Base-by-base conservation (phyloP, 2,888 invertebrate species). In the Scaptomyza tumidula region DNA sequence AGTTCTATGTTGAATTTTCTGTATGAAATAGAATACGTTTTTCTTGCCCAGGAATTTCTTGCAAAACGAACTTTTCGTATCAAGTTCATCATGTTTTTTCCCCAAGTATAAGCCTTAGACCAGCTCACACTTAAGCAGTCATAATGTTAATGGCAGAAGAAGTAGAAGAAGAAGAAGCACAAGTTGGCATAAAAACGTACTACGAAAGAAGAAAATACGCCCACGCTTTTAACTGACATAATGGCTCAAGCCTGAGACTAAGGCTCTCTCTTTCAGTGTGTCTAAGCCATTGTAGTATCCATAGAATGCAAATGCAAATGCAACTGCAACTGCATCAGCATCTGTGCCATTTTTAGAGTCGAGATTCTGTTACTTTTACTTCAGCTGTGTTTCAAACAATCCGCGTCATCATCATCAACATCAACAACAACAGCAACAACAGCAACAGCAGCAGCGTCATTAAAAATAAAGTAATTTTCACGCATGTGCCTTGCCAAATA, bases 401-500 rank as follows among this genome's bases (percentile, higher is more conserved):
- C 56, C 9, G 53, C 57, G 1, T 44, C 48, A 29, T 59, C 67
- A 31, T 52, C 39, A 43, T 9, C 33, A 10, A 3, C 33, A 6
- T 54, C 37, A 41, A 35, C 43, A n/a, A 39, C 58, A 35, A 52
- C 53, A n/a, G 49, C 63, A 50, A 59, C 71, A 44, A n/a, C 43
- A n/a, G 44, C 58, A 35, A 52, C 53, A n/a, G 49, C 63, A 50
- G 61, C 71, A 44, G 41, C 62, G 77, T 89, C 89, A 89, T 83
- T 83, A 87, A 89, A 88, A 86, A 89, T 88, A 84, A 86, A 89
- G 85, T 78, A 80, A 85, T 85, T 85, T 85, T 85, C 89, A 85
- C 89, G 85, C 88, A 88, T 86, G 77, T 88, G 77, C 88, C 71
- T 62, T 60, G 67, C 71, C 65, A 50, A 72, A 88, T 80, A 74